Evolutionary conservation across 1,140 invertebrate genomes (phyloP).

Genomic region (Papilio glaucus): DNA sequence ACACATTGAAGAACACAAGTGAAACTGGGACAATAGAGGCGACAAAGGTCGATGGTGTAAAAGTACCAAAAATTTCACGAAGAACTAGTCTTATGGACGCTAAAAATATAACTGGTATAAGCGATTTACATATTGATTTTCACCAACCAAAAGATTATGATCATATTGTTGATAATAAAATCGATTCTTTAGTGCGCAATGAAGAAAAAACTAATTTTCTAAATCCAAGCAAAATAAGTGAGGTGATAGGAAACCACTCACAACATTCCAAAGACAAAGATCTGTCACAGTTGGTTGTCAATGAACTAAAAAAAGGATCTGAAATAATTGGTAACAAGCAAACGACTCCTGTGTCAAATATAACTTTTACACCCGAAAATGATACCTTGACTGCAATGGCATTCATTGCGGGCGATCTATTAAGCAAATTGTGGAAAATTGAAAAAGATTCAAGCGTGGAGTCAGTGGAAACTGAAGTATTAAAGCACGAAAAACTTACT

Average conservation of each 20-base stretch:
- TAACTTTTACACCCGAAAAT: constrained; percentile 76
- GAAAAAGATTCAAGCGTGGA: constrained; percentile 61
- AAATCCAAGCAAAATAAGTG: constrained; percentile 49
- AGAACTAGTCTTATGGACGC: constrained; percentile 45
- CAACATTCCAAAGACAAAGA: constrained; percentile 62
- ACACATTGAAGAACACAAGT: constrained; percentile 63
- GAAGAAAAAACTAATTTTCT: constrained; percentile 45
- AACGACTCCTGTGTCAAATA: constrained; percentile 64
- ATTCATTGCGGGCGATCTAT: constrained; percentile 73
- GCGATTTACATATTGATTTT: constrained; percentile 65
- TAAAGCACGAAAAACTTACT: constrained; percentile 74
- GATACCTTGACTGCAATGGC: constrained; percentile 74
- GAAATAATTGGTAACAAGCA: constrained; percentile 69
- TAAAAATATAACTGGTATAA: constrained; percentile 49
- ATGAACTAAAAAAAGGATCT: constrained; percentile 64
- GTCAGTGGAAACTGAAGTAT: constrained; percentile 61
- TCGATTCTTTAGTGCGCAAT: constrained; percentile 51
- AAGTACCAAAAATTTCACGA: constrained; percentile 49
- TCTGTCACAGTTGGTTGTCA: constrained; percentile 69
- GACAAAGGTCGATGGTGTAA: constrained; percentile 47
- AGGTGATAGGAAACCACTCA: constrained; percentile 62
- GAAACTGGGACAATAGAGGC: constrained; percentile 61
- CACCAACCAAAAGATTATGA: constrained; percentile 58
- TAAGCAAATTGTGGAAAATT: constrained; percentile 75
- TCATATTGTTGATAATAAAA: constrained; percentile 69